Evolutionary conservation across 1,140 invertebrate genomes (phyloP), one percentile per base, ranked within the genome.

Genomic region (Acromyrmex charruanus): DNA sequence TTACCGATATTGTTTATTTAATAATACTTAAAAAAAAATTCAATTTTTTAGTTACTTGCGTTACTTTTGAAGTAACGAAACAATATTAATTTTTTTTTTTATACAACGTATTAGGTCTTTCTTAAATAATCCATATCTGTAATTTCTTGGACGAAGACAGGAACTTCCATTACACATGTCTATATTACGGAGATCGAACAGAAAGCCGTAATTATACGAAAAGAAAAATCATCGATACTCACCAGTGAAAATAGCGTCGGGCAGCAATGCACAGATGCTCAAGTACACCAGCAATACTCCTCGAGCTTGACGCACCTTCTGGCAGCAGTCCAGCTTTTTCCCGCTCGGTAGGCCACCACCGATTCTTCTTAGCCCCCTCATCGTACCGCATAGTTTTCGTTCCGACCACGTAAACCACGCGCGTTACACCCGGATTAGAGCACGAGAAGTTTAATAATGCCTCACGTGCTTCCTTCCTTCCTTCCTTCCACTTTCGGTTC

Each of bases 381-480:
- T 95, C 93, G 92, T 93, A 87, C 94, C 92, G 92, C 93, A 94
- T 95, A 94, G 92, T 92, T 95, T 94, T 94, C 93, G 93, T 92
- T 92, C 91, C 90, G 86, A 86, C 92, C 93, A 93, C 93, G 93
- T 94, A 92, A 94, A 94, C 92, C 65, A 90, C 88, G 90, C 87
- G 88, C 90, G 91, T 93, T 91, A 91, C 92, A 90, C 89, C 77
- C 53, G 53, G 89, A 91, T 93, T 93, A 91, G 89, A 88, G 81
- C 80, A 74, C 80, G 69, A 87, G 87, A 92, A 93, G 91, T 94
- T 94, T 92, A 93, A 94, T 94, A 94, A 93, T 91, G 89, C 87
- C 87, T 86, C 87, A 68, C 53, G 58, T 49, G 31, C 66, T 68
- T 44, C 14, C 61, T 71, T 71, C 79, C 75, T 82, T 87, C 58